phyloP scores from a whole-genome alignment of 2,113 vertebrate species.

The Podarcis cretensis region DNA sequence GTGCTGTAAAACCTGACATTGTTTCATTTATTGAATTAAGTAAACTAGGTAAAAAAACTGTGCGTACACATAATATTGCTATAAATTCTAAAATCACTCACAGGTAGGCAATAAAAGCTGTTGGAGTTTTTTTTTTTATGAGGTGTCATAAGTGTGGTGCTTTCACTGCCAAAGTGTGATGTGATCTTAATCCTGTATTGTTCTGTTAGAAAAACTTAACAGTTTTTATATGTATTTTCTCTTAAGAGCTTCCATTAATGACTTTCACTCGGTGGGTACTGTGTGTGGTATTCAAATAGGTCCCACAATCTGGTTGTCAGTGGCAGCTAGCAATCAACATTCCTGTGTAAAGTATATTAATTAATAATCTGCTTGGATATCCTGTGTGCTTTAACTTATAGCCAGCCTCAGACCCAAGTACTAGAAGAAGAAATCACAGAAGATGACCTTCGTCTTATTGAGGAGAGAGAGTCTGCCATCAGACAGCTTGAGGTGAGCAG shows the following conservation, averaged over 20 bases:
- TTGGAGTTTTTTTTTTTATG: not conserved
- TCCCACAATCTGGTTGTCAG: not conserved
- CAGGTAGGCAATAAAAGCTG: not conserved
- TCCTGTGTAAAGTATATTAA: not conserved
- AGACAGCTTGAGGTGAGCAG: conserved; percentile 88
- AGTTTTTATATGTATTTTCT: no score
- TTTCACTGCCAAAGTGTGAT: not conserved
- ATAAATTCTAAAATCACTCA: not conserved
- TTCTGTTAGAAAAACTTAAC: no score
- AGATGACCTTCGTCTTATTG: conserved; percentile 92
- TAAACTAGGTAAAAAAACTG: not conserved
- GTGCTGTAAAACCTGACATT: not conserved
- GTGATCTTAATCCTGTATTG: not conserved
- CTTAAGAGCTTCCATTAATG: not conserved
- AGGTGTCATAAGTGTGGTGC: not conserved
- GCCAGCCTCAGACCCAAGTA: conserved; percentile 83
- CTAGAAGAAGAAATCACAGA: conserved; percentile 91
- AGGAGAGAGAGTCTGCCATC: conserved; percentile 91
- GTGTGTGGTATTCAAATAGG: not conserved
- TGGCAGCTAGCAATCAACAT: not conserved
- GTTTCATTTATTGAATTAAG: not conserved
- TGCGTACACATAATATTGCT: not conserved
- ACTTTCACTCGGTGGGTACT: not conserved
- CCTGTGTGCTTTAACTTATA: conserved; percentile 24
- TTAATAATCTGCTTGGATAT: not conserved